phyloP scores from a whole-genome alignment of 2,113 vertebrate genomes.

The Sander lucioperca region DNA sequence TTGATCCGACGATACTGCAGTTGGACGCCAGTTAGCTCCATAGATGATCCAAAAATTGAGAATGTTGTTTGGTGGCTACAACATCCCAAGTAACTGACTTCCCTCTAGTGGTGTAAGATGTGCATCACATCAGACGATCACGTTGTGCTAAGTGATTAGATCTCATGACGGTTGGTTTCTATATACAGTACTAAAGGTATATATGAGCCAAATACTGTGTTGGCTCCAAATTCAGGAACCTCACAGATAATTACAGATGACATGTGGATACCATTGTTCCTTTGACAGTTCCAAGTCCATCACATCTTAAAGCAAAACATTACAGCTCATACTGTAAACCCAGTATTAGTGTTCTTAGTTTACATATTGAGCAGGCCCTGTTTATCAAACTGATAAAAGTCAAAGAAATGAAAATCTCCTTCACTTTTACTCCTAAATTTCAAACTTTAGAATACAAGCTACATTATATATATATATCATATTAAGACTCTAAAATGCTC shows the following conservation, averaged over 20 bases:
- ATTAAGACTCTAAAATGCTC: no score
- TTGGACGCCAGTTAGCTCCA: not conserved
- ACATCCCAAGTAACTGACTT: not conserved
- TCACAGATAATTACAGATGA: no score
- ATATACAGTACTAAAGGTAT: not conserved
- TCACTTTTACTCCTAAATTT: not conserved
- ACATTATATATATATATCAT: not conserved
- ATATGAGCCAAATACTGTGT: not conserved
- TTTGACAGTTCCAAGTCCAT: not conserved
- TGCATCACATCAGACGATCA: not conserved
- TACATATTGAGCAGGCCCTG: not conserved
- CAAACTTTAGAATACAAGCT: not conserved
- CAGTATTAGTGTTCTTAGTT: not conserved
- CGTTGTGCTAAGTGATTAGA: not conserved
- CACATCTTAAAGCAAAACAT: not conserved
- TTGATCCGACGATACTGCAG: no score
- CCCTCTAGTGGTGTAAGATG: conserved; percentile 1
- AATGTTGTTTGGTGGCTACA: not conserved
- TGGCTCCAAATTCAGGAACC: not conserved
- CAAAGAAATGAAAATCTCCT: not conserved
- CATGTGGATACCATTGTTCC: not conserved
- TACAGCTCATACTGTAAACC: not conserved
- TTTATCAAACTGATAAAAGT: not conserved
- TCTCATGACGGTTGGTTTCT: not conserved
- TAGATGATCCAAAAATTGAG: not conserved